Conservation (phyloP, 2,797 vertebrate genomes). For the Iguana delicatissima region DNA sequence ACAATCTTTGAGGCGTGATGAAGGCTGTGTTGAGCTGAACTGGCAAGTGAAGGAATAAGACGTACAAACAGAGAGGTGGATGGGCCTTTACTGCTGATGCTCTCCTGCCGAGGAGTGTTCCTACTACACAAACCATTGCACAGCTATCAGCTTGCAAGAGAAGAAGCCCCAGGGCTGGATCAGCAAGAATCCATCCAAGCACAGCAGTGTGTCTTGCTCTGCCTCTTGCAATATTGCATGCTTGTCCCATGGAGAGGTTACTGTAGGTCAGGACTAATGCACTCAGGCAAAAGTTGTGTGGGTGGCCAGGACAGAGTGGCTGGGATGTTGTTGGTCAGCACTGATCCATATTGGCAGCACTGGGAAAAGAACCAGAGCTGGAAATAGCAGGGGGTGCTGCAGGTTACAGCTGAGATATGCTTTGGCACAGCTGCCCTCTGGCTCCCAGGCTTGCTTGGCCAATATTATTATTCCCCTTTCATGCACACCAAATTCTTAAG, state of each 20-base stretch:
- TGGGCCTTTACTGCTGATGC: not conserved
- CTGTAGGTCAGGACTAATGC: slow-evolving; percentile 12
- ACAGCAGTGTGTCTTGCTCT: not conserved
- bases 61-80: not conserved
- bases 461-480: slow-evolving; percentile 1
- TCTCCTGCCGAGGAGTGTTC: not conserved
- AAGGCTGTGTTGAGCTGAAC: not conserved
- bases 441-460: slow-evolving; percentile 50
- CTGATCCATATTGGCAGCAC: slow-evolving; percentile 68
- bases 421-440: slow-evolving; percentile 57
- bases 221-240: not conserved
- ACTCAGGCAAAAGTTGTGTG: slow-evolving; percentile 29
- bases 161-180: slow-evolving; percentile 41
- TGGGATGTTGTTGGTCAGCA: slow-evolving; percentile 16
- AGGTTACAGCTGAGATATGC: slow-evolving; percentile 49
- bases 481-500: slow-evolving; percentile 17
- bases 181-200: not conserved
- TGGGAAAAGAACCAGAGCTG: slow-evolving; percentile 14
- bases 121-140: slow-evolving; percentile 5
- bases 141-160: slow-evolving; percentile 10
- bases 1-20: not conserved
- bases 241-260: slow-evolving; percentile 17
- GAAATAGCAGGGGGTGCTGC: slow-evolving; percentile 52
- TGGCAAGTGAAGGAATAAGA: not conserved
- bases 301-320: slow-evolving; percentile 48